Conservation (phyloP, 2,797 vertebrate species). For the Huso huso region DNA sequence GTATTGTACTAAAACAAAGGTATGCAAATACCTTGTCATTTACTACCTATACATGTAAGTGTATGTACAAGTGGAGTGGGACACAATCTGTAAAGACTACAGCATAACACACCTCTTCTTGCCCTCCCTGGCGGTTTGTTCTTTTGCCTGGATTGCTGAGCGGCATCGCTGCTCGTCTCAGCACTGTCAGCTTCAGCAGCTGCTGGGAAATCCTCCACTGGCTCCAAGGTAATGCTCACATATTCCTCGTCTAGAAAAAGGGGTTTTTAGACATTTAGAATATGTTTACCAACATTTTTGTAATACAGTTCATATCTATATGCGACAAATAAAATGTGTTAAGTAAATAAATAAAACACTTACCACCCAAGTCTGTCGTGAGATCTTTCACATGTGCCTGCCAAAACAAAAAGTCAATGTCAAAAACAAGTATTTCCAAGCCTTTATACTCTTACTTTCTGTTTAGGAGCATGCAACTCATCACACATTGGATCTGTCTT, state of each 20-base stretch:
- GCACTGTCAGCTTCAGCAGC: slow-evolving; percentile 2
- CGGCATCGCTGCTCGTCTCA: neutral
- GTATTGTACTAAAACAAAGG: no score
- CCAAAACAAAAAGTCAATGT: neutral
- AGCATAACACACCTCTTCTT: slow-evolving; percentile 32
- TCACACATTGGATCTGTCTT: neutral
- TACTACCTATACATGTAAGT: neutral
- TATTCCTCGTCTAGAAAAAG: neutral
- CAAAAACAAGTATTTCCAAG: neutral
- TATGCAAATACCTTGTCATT: no score
- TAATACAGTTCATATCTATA: neutral
- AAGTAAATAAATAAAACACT: no score
- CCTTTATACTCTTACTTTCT: neutral
- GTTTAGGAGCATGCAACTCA: neutral
- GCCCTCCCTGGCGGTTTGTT: slow-evolving; percentile 13
- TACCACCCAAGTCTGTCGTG: no score
- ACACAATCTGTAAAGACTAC: slow-evolving; percentile 3
- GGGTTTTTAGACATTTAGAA: neutral
- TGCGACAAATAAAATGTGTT: neutral
- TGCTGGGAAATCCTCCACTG: slow-evolving; percentile 33
- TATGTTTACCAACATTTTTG: neutral
- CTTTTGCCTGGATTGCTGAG: slow-evolving; percentile 18
- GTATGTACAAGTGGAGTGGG: neutral
- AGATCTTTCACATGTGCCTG: neutral
- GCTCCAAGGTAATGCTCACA: slow-evolving; percentile 7